phyloP scores from a whole-genome alignment of 30 jellyfish, hydroid and myxozoan species.

The Pseudorhiza aurosa region DNA sequence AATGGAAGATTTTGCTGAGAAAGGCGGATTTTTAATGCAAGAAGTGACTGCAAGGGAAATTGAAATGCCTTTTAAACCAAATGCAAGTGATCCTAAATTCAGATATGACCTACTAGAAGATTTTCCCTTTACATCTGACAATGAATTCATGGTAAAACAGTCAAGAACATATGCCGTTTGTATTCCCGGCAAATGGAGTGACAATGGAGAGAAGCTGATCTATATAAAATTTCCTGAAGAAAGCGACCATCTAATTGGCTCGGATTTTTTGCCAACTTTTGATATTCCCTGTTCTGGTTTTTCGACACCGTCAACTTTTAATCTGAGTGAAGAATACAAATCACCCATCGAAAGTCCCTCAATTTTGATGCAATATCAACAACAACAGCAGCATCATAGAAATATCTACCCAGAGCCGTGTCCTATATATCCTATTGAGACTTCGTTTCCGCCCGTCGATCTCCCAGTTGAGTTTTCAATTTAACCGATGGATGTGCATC shows the following conservation, averaged over 20 bases:
- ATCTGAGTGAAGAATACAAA: conserved; percentile 50
- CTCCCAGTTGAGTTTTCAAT: conserved; percentile 22
- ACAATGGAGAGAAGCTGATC: conserved; percentile 33
- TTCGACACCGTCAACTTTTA: conserved; percentile 54
- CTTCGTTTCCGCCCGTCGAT: conserved; percentile 62
- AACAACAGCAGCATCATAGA: neutral
- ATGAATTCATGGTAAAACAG: conserved; percentile 3
- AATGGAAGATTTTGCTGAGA: neutral
- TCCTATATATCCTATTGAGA: conserved; percentile 42
- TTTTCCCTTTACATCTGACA: neutral
- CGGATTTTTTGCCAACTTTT: neutral
- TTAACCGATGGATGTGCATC: no score
- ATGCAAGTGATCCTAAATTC: neutral
- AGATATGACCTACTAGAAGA: neutral
- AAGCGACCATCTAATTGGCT: conserved; percentile 15
- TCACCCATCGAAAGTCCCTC: conserved; percentile 57
- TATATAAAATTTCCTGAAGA: conserved; percentile 56
- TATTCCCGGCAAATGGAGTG: conserved; percentile 51
- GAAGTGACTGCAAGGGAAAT: neutral
- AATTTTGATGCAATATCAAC: conserved; percentile 10
- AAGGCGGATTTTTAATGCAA: neutral
- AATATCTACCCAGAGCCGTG: conserved; percentile 53
- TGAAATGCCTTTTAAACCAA: neutral
- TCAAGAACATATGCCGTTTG: conserved; percentile 53
- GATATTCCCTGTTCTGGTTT: conserved; percentile 40